Evolutionary conservation across 2,797 vertebrate species (phyloP), one percentile per base, ranked within the genome.

Genomic region (Garrulus glandarius): DNA sequence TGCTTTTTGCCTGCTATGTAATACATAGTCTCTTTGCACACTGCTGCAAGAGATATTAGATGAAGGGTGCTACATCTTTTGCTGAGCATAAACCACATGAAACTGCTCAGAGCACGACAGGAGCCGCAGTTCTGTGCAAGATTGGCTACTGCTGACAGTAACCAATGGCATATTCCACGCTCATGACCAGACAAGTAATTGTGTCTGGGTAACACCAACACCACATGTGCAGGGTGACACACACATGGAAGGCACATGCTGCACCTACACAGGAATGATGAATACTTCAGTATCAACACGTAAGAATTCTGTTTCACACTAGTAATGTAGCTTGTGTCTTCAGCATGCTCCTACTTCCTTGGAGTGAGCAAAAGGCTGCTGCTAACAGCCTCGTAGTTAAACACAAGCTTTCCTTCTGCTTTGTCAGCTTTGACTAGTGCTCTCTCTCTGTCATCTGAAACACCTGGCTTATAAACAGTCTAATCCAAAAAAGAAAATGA

Each of bases 401-500:
- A 39, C 36, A 78, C 30, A 55, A 57, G 34, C 43, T 65, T 75
- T 86, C 44, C 60, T 86, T 81, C 67, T 92, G 82, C 72, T 86
- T 78, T 64, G 57, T 71, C 67, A 72, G 47, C 68, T 95, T 86
- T 93, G 83, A 78, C 56, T 36, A 93, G 81, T 71, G 65, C 46
- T 77, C 67, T 65, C 43, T 80, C 64, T 85, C 59, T 39, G 39
- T 59, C 87, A 83, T 61, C 71, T 81, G 63, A 94, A 92, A 91
- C 12, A 30, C 29, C 36, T 78, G 74, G 26, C 27, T 75, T 69
- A 60, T 13, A 63, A 83, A 49, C 24, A 23, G 34, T 24, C 67
- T 67, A 79, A 83, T 79, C 77, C 61, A 78, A 74, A 84, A 82
- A 63, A 52, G 61, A 92, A 87, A 92, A 92, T 0, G 2, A 64